Evolutionary conservation across 2,113 vertebrate genomes (phyloP).

Genomic region (Clarias magur): DNA sequence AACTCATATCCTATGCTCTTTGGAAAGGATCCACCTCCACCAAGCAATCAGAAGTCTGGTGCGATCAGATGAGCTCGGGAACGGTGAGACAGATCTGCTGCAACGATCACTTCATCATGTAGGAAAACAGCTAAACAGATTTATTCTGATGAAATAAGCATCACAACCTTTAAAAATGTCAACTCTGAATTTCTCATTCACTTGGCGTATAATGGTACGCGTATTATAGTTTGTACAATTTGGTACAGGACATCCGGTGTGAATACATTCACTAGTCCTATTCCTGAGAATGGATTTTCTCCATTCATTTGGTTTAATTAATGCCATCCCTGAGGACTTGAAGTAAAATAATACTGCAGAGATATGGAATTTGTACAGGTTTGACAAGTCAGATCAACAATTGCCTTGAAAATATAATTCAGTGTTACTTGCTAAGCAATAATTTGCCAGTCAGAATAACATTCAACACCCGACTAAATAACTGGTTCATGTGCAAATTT

Average conservation of each 20-base stretch:
- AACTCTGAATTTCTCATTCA: background rate
- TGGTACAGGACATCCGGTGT: no score
- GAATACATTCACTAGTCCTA: no score
- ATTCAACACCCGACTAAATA: background rate
- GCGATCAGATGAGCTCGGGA: background rate
- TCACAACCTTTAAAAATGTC: background rate
- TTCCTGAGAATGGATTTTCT: no score
- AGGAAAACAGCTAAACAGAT: background rate
- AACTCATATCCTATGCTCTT: constrained; percentile 41
- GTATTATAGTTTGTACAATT: no score
- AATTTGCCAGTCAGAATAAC: no score
- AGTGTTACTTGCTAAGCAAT: no score
- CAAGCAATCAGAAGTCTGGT: constrained; percentile 10
- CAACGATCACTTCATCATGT: background rate
- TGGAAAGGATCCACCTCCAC: background rate
- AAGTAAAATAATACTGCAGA: no score
- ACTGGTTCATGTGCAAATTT: background rate
- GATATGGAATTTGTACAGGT: no score
- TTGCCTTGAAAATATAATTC: no score
- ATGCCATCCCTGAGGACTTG: no score
- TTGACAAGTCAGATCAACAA: no score
- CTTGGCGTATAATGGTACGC: background rate
- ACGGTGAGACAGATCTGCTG: background rate
- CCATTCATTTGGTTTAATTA: no score
- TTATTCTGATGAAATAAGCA: background rate